A percentile compares a stretch with the other conserved stretches of the same genome.
Evolutionary conservation across 2,113 vertebrate species (phyloP).

Genomic region (Campylomormyrus tamandua): DNA sequence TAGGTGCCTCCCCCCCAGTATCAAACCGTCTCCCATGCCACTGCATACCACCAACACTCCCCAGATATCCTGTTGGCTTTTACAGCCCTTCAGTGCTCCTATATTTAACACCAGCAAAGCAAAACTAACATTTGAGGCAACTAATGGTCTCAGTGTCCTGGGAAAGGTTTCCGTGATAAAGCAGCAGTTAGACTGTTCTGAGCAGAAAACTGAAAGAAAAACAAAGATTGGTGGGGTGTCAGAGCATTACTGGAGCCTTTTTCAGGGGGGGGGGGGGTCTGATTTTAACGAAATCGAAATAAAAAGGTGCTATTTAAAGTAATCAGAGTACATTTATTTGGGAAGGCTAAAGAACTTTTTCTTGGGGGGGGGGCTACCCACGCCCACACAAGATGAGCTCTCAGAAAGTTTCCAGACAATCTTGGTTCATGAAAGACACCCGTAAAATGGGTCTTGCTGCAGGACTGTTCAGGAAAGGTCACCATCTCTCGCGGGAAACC

Average conservation of each 20-base stretch:
- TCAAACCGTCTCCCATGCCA: not conserved
- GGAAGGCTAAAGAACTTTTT: not conserved
- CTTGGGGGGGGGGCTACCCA: not conserved
- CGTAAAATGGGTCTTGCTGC: not conserved
- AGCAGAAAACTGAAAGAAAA: not conserved
- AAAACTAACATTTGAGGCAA: not conserved
- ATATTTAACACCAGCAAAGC: not conserved
- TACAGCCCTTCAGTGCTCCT: not conserved
- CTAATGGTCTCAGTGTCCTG: not conserved
- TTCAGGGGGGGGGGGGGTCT: not conserved
- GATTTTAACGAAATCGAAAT: not conserved
- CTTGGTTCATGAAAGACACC: not conserved
- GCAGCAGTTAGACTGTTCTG: not conserved
- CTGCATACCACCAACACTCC: not conserved
- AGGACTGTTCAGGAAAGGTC: not conserved
- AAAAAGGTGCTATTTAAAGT: not conserved
- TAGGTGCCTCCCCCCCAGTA: not conserved
- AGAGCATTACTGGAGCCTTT: not conserved
- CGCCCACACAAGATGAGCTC: not conserved
- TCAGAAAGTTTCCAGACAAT: not conserved
- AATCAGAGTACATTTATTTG: not conserved
- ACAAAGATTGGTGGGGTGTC: not conserved
- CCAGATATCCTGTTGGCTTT: not conserved
- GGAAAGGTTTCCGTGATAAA: not conserved
- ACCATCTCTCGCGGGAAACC: not conserved